Conservation (phyloP, 2,888 invertebrate genomes). For the Neoscelio sp. region DNA sequence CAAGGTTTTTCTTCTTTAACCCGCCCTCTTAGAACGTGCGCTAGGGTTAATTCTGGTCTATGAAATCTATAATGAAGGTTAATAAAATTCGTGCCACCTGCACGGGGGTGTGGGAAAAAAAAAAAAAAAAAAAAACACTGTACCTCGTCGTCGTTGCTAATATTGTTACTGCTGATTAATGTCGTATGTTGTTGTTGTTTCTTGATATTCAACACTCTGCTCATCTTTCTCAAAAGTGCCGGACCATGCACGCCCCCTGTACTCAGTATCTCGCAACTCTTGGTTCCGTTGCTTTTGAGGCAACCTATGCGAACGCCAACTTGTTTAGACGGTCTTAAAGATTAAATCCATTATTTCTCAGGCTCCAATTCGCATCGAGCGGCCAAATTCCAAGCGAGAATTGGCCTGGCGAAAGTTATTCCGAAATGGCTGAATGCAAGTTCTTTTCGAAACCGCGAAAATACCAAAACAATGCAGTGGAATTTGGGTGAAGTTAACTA, state of each 20-base stretch:
- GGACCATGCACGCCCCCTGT: background rate
- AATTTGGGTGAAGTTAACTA: conserved; percentile 67
- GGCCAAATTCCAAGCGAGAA: conserved; percentile 58
- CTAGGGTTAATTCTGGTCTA: conserved; percentile 71
- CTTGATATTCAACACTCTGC: conserved; percentile 77
- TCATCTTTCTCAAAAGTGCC: conserved; percentile 17
- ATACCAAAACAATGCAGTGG: conserved; percentile 60
- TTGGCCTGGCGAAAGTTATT: background rate
- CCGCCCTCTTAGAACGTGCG: conserved; percentile 67
- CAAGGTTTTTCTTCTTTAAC: conserved; percentile 66
- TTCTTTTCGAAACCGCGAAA: conserved; percentile 18
- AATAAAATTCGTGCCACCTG: conserved; percentile 70
- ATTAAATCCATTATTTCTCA: too few relatives aligned
- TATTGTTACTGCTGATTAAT: conserved; percentile 80
- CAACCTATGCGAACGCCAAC: conserved; percentile 30
- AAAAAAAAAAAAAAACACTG: conserved; percentile 62
- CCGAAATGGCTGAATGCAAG: conserved; percentile 1
- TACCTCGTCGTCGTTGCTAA: conserved; percentile 77
- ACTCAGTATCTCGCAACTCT: background rate
- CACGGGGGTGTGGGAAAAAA: conserved; percentile 55
- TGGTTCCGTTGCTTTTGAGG: conserved; percentile 3
- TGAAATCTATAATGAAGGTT: conserved; percentile 70
- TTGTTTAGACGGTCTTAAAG: too few relatives aligned
- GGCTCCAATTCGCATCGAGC: conserved; percentile 54
- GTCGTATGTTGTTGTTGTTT: conserved; percentile 82